phyloP scores from a whole-genome alignment of 2,888 invertebrate species.

The Cactoblastis cactorum region DNA sequence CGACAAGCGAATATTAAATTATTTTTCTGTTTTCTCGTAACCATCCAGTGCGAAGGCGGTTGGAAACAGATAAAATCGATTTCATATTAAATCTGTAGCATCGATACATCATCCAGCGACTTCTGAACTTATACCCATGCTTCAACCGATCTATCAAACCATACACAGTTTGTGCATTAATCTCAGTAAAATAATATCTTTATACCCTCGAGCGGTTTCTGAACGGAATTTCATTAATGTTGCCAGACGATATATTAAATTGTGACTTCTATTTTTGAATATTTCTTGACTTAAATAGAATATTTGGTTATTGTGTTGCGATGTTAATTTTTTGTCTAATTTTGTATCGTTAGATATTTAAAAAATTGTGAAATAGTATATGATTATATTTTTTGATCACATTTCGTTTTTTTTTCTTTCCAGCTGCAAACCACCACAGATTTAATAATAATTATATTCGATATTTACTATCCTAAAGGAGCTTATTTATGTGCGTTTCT shows the following conservation, averaged over 20 bases:
- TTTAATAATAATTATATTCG: too few species aligned
- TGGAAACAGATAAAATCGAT: background rate
- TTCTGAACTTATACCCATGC: constrained; percentile 30
- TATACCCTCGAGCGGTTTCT: constrained; percentile 1
- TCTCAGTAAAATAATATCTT: constrained; percentile 23
- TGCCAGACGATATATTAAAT: background rate
- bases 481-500: too few species aligned
- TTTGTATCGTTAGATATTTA: too few species aligned
- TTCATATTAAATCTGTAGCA: constrained; percentile 18
- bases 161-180: constrained; percentile 68
- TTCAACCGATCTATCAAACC: constrained; percentile 57
- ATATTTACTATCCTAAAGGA: too few species aligned
- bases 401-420: too few species aligned
- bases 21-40: background rate
- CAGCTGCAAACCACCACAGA: too few species aligned
- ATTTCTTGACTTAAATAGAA: too few species aligned
- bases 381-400: too few species aligned
- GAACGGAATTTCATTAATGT: constrained; percentile 18
- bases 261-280: background rate
- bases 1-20: background rate
- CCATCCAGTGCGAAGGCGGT: too few species aligned
- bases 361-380: too few species aligned
- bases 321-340: too few species aligned
- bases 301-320: too few species aligned
- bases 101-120: constrained; percentile 51